Evolutionary conservation across 1,140 invertebrate species (phyloP), one percentile per base, ranked within the genome.

Genomic region (Lasioglossum albipes): DNA sequence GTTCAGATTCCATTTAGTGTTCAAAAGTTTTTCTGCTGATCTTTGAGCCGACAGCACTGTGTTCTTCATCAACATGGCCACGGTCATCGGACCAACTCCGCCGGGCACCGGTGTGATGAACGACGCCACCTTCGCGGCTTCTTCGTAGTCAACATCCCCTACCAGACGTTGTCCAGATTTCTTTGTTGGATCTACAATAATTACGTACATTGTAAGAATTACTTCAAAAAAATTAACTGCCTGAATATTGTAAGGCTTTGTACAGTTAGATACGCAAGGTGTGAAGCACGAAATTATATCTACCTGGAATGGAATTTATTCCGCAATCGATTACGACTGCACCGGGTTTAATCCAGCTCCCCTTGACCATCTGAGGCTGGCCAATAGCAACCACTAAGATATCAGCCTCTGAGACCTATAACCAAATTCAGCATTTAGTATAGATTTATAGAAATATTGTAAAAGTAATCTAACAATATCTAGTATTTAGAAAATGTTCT

Each of bases 241-340:
- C 13, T 49, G 9, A 49, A 3, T 36, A 36, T 36, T 36, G 36
- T 36, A 36, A 36, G 36, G 2, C 5, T 36, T 36, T 36, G 36
- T 36, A 36, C 36, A 4, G 36, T 36, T 36, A 36, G 36, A 36
- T 36, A 36, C 36, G 36, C 36, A 36, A 36, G 36, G 5, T 42
- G 27, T 5, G 41, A 42, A 18, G 31, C 6, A 7, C 20, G 18
- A 52, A 68, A 18, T 31, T 64, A 57, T 22, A 12, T 88, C 91
- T 94, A 98, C 98, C 98, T 94, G 97, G 95, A 85, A 99, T 96
- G 7, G 97, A 95, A 93, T 99, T 99, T 74, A 99, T 99, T 61
- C 99, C 99, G 94, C 99, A 99, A 92, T 99, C 99, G 86, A 99
- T 99, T n/a, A 99, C 99, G 45, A 99, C 96, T 66, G 99, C 98